Base-by-base conservation (phyloP, 2,888 invertebrate species). In the Drosophila paramelanica region DNA sequence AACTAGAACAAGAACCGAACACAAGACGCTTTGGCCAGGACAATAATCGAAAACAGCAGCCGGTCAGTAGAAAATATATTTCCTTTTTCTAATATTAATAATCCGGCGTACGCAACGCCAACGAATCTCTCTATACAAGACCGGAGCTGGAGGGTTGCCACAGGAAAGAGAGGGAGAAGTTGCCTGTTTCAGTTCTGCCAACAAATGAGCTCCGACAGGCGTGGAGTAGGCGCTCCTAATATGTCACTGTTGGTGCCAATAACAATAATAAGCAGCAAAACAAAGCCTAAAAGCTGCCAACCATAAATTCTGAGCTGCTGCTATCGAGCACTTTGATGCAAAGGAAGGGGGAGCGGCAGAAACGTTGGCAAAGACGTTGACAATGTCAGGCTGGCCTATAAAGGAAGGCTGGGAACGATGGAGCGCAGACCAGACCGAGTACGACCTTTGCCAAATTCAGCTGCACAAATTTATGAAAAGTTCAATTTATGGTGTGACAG, bases 181-280 rank as follows among this genome's bases (percentile, higher is more conserved):
- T 23, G 27, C 23, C 23, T 41, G 57, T 27, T 33, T 52, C 55
- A 20, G 67, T 33, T 55, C 46, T 33, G 41, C 67, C 73, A 70
- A 78, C 85, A 84, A 84, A 85, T 85, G 80, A 84, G 88, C 76
- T 80, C 31, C 67, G 83, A 81, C 83, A 84, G 73, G 59, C 75
- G 60, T 46, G 67, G 66, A 64, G 73, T 57, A 73, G 72, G 67
- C 56, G 72, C 77, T 74, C 71, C 77, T 77, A 89, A 88, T 88
- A 83, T 88, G 89, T 89, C 86, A 88, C 87, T 89, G 85, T 88
- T 88, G 87, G 89, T 88, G 88, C 81, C 88, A 89, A 88, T 89
- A 88, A 88, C 87, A 88, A 88, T 89, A 88, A 89, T 85, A 85
- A 83, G 85, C 88, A 82, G 88, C 87, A 83, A 85, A 85, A 88